A percentile compares a stretch with the other conserved stretches of the same genome.
phyloP scores from a whole-genome alignment of 2,888 invertebrate species.

The Merodon equestris region DNA sequence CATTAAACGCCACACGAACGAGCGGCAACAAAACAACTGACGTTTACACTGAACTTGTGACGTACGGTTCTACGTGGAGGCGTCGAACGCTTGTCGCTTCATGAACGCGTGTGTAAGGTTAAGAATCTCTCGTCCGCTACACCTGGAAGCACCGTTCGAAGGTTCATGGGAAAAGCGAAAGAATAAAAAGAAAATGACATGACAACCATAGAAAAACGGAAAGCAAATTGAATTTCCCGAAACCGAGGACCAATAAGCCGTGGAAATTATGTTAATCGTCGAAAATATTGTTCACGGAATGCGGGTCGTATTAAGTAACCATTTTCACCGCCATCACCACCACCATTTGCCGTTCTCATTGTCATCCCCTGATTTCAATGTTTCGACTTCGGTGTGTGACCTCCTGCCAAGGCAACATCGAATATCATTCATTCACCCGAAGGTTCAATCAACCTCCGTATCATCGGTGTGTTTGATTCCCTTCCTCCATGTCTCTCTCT shows the following conservation, averaged over 20 bases:
- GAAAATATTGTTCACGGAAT: constrained; percentile 37
- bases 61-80: not conserved
- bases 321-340: constrained; percentile 11
- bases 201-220: not conserved
- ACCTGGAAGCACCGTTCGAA: not conserved
- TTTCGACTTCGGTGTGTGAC: constrained; percentile 8
- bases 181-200: constrained; percentile 11
- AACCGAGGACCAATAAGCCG: constrained; percentile 33
- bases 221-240: constrained; percentile 38
- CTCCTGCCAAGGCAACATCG: constrained; percentile 28
- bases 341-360: no score
- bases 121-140: constrained; percentile 8
- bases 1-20: constrained; percentile 28
- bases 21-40: not conserved
- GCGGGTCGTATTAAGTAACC: constrained; percentile 36
- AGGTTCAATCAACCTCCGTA: constrained; percentile 49
- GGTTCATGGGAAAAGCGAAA: not conserved
- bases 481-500: not conserved
- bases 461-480: not conserved
- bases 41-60: not conserved
- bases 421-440: constrained; percentile 24
- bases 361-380: constrained; percentile 9
- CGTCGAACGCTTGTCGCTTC: constrained; percentile 26
- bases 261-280: constrained; percentile 50
- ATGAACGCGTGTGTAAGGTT: constrained; percentile 23